Evolutionary conservation across 1,140 invertebrate species (phyloP).

Genomic region (Uloborus diversus): DNA sequence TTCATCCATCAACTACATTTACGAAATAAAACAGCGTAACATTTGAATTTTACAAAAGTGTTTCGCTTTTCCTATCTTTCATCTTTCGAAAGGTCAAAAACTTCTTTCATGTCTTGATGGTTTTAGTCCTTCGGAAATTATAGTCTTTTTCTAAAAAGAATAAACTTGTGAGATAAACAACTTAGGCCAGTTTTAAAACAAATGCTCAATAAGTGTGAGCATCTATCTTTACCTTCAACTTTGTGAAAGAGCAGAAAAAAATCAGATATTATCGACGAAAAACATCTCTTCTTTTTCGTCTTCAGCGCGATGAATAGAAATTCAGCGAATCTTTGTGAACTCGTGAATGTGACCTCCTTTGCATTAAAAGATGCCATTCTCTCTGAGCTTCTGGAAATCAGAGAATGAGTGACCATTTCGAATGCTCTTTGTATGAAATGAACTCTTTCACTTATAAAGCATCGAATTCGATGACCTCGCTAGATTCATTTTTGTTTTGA

Average conservation of each 20-base stretch:
- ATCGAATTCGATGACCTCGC: no score
- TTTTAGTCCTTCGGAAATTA: slow-evolving; percentile 32
- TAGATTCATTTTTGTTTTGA: no score
- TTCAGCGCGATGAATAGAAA: slow-evolving; percentile 27
- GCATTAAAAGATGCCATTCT: no score
- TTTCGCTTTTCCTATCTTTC: no score
- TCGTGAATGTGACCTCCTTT: slow-evolving; percentile 51
- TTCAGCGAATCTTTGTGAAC: neutral
- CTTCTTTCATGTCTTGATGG: slow-evolving; percentile 35
- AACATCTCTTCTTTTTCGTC: slow-evolving; percentile 21
- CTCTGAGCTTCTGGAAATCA: no score
- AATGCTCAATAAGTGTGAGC: neutral
- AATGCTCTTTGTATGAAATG: no score
- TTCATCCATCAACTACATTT: no score
- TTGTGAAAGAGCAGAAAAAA: slow-evolving; percentile 23
- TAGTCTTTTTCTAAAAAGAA: no score
- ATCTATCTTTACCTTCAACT: neutral
- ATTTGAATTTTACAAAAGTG: no score
- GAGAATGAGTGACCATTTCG: no score
- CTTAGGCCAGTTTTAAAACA: slow-evolving; percentile 26
- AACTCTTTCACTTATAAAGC: slow-evolving; percentile 24
- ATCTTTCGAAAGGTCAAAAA: slow-evolving; percentile 7
- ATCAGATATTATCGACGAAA: slow-evolving; percentile 7
- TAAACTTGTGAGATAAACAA: no score
- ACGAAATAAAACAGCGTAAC: no score